A percentile compares a stretch with the other conserved stretches of the same genome.
Conservation (phyloP, 1,140 invertebrate genomes). For the Metaphire vulgaris region DNA sequence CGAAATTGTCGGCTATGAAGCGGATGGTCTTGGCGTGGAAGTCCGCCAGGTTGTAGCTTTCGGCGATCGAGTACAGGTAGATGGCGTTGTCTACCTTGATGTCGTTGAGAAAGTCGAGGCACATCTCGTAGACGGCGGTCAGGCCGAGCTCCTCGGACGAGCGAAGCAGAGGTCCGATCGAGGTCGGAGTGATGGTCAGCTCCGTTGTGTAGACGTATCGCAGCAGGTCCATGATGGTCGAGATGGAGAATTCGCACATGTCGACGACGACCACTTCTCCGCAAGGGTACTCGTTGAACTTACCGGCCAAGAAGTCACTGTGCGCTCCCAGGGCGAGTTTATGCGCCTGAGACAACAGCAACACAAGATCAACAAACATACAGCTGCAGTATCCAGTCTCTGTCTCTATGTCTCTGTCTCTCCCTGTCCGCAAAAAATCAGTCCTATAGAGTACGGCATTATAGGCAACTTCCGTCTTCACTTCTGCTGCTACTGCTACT, state of each 20-base stretch:
- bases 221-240: constrained; percentile 5
- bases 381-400: too few relatives aligned
- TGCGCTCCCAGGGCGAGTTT: not conserved
- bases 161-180: not conserved
- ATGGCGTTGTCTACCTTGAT: constrained; percentile 14
- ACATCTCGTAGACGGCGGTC: constrained; percentile 9
- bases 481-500: too few relatives aligned
- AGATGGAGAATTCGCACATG: constrained; percentile 9
- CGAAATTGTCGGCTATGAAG: constrained; percentile 18
- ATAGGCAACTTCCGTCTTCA: too few relatives aligned
- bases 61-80: constrained; percentile 19
- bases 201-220: constrained; percentile 9
- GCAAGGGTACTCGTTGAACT: constrained; percentile 15
- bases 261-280: constrained; percentile 9
- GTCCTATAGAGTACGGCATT: too few relatives aligned
- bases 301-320: constrained; percentile 11
- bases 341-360: too few relatives aligned
- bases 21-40: constrained; percentile 8
- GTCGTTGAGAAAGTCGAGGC: constrained; percentile 12
- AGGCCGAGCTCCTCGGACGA: constrained; percentile 12
- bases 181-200: not conserved
- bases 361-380: too few relatives aligned
- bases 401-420: too few relatives aligned
- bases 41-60: constrained; percentile 4
- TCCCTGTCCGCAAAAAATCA: too few relatives aligned